Conservation (phyloP, 2,888 invertebrate species). For the Mystacides longicornis region DNA sequence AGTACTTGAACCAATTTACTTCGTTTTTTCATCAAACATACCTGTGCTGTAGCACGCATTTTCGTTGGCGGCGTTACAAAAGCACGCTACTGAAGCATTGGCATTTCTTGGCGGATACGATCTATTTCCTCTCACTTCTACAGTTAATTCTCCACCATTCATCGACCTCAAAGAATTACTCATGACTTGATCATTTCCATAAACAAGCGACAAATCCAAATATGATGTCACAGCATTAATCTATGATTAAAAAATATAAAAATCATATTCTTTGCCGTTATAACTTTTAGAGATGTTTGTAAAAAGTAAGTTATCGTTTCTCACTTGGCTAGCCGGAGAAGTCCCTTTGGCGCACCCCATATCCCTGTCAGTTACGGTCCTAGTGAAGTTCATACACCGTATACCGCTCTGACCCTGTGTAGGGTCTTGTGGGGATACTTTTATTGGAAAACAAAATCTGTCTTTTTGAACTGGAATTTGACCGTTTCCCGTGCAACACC, state of each 20-base stretch:
- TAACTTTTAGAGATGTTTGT: neutral
- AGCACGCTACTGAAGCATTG: conserved; percentile 5
- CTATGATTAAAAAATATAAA: conserved; percentile 11
- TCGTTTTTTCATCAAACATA: neutral
- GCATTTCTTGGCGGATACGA: conserved; percentile 28
- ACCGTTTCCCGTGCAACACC: neutral
- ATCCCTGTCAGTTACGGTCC: conserved; percentile 60
- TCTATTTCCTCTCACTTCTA: conserved; percentile 25
- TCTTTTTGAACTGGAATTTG: neutral
- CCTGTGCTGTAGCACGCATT: conserved; percentile 21
- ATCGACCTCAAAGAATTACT: conserved; percentile 28
- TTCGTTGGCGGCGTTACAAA: conserved; percentile 11
- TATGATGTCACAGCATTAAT: conserved; percentile 28
- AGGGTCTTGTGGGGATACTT: conserved; percentile 34
- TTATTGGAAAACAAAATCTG: conserved; percentile 38
- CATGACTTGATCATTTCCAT: conserved; percentile 29
- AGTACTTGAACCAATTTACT: no score
- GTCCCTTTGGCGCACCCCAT: conserved; percentile 54
- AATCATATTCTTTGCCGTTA: neutral
- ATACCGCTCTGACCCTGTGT: conserved; percentile 42
- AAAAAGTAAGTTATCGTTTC: neutral
- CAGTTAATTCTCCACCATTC: conserved; percentile 28
- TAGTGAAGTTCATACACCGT: conserved; percentile 65
- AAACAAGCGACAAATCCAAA: conserved; percentile 33
- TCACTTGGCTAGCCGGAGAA: conserved; percentile 64